Conservation (phyloP, 1,140 invertebrate genomes). For the Bombus superbus region DNA sequence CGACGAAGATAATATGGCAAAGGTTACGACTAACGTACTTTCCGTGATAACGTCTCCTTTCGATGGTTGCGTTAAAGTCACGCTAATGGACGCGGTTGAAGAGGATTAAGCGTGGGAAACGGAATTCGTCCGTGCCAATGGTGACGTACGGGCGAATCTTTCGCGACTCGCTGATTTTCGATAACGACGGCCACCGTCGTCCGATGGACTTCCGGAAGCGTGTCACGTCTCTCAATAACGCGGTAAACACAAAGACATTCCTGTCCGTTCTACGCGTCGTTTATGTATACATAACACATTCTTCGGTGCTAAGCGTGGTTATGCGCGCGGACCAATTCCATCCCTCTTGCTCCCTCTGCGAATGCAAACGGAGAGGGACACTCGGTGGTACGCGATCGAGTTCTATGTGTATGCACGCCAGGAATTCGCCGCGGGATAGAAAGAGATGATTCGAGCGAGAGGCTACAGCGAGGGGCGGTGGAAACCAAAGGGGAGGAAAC, state of each 20-base stretch:
- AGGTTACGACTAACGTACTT: too few relatives aligned
- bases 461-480: neutral
- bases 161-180: slow-evolving; percentile 33
- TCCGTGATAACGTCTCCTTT: neutral
- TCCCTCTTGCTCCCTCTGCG: slow-evolving; percentile 1
- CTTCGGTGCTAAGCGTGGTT: slow-evolving; percentile 53
- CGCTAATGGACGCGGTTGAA: slow-evolving; percentile 9
- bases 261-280: slow-evolving; percentile 16
- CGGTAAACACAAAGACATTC: slow-evolving; percentile 65
- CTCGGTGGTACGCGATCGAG: slow-evolving; percentile 31
- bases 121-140: neutral
- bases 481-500: slow-evolving; percentile 18
- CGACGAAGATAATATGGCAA: too few relatives aligned
- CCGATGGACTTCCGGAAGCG: slow-evolving; percentile 59
- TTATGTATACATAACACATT: slow-evolving; percentile 63
- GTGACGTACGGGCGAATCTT: slow-evolving; percentile 22
- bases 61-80: neutral
- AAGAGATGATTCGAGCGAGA: neutral
- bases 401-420: slow-evolving; percentile 42
- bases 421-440: slow-evolving; percentile 27
- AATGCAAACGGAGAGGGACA: slow-evolving; percentile 35
- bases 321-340: slow-evolving; percentile 26
- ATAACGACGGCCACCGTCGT: slow-evolving; percentile 35
- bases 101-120: neutral
- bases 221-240: slow-evolving; percentile 64